Conservation (phyloP, 2,797 vertebrate species). For the Semotilus atromaculatus region DNA sequence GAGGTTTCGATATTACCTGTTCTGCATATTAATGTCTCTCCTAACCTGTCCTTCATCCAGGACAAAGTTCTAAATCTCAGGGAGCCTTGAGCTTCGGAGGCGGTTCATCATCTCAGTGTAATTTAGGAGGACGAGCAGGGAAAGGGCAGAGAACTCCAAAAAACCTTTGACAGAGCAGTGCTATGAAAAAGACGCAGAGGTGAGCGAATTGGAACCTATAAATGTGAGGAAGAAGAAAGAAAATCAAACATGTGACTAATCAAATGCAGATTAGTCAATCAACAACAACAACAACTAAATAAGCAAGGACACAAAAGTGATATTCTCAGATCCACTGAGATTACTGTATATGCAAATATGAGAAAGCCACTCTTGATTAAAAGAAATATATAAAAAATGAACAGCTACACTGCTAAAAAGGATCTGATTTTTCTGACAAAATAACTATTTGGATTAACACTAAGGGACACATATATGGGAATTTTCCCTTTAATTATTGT, state of each 20-base stretch:
- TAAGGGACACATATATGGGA: slow-evolving; percentile 38
- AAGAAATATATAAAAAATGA: not conserved
- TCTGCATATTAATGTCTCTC: slow-evolving; percentile 82
- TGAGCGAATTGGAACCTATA: slow-evolving; percentile 65
- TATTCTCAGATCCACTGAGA: slow-evolving; percentile 3
- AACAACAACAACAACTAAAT: not conserved
- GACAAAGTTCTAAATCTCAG: slow-evolving; percentile 81
- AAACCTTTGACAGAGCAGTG: slow-evolving; percentile 67
- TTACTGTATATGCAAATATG: not conserved
- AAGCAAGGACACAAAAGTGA: slow-evolving; percentile 16
- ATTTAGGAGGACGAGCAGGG: slow-evolving; percentile 72
- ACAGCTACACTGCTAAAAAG: slow-evolving; percentile 12
- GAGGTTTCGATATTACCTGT: slow-evolving; percentile 75
- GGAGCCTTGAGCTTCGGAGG: slow-evolving; percentile 75
- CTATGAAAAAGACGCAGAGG: slow-evolving; percentile 62
- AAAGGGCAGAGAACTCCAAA: slow-evolving; percentile 69
- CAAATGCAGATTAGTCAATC: slow-evolving; percentile 6
- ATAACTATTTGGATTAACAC: slow-evolving; percentile 26
- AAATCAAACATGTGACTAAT: not conserved
- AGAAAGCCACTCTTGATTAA: not conserved
- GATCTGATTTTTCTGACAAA: slow-evolving; percentile 21
- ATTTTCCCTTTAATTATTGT: slow-evolving; percentile 60
- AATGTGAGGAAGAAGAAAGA: slow-evolving; percentile 22
- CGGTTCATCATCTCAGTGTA: slow-evolving; percentile 77
- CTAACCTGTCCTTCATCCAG: slow-evolving; percentile 80